A percentile compares a stretch with the other conserved stretches of the same genome.
Conservation (phyloP, 2,113 vertebrate genomes). For the Struthio camelus region DNA sequence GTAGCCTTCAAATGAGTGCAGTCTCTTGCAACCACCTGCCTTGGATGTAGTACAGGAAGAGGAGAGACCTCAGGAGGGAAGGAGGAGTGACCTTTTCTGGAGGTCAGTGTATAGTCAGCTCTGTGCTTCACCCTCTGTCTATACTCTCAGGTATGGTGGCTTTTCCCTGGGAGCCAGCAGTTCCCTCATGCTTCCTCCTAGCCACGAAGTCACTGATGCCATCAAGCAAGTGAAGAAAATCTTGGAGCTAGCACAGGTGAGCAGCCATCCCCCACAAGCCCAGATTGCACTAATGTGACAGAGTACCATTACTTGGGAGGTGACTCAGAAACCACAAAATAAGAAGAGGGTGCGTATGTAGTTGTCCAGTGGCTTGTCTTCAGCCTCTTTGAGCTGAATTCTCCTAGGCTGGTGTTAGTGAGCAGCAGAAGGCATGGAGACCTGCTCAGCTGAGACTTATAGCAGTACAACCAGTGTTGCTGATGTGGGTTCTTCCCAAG, state of each 20-base stretch:
- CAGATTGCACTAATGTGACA: not conserved
- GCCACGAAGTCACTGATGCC: conserved; percentile 86
- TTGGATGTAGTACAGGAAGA: not conserved
- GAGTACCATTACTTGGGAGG: not conserved
- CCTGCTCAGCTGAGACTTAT: not conserved
- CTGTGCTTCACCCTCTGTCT: not conserved
- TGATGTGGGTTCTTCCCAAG: not conserved
- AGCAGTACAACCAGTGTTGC: accelerated
- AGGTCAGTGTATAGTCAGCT: not conserved
- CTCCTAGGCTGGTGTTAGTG: not conserved
- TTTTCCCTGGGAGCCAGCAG: conserved; percentile 94
- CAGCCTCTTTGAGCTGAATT: not conserved
- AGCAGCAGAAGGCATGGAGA: not conserved
- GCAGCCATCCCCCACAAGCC: not conserved
- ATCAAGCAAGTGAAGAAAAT: conserved; percentile 86
- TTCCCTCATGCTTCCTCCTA: conserved; percentile 85
- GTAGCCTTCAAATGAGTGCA: not conserved
- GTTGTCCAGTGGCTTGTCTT: not conserved
- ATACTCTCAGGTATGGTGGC: conserved; percentile 89
- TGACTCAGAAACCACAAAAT: not conserved
- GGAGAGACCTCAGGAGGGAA: not conserved
- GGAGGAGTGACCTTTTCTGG: not conserved
- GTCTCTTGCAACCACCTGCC: not conserved
- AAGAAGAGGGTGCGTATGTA: not conserved
- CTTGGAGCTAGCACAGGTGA: conserved; percentile 85